Base-by-base conservation (phyloP, 2,888 invertebrate genomes). In the Parnassius apollo region DNA sequence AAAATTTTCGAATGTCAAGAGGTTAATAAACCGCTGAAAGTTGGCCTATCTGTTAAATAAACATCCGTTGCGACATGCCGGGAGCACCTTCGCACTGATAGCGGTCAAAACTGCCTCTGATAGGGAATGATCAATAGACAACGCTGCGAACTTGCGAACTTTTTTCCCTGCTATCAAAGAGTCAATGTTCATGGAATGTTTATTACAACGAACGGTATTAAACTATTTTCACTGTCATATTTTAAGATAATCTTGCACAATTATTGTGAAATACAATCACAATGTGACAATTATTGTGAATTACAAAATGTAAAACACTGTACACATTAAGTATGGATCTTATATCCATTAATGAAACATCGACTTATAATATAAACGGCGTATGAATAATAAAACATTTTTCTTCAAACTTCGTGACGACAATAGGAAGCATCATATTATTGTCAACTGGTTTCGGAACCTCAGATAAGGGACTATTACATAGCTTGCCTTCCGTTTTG, bases 31-130 rank as follows among this genome's bases (percentile, higher is more conserved):
- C 75, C 70, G 72, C 70, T 70, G 70, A 75, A 77, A 75, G 75
- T 73, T 76, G 68, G 70, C 70, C 67, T 80, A 82, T 84, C 80
- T 75, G 62, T 68, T 77, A 69, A 75, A 70, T 76, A 81, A 85
- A 86, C 84, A 86, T 85, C 82, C 82, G 80, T 74, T 72, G 73
- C 66, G 75, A 78, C 78, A 75, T 67, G 66, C 64, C 68, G 72
- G 77, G 80, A 79, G 75, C 81, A 83, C 81, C 83, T 83, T 76
- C 73, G 72, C 67, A 69, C 68, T 68, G 71, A 71, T 70, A 71
- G 75, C 76, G 78, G 76, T 74, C 77, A 75, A 18, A 18, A 73
- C 68, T 72, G 68, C 71, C 13, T 10, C 46, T 57, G 80, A 78
- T 81, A 77, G 74, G 61, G 60, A 58, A 61, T 61, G 65, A 65